These are phyloP conservation scores for Myrmecobius fasciatus DNA, from an alignment of 2,113 vertebrate genomes.

Conservation along the genomic window DNA sequence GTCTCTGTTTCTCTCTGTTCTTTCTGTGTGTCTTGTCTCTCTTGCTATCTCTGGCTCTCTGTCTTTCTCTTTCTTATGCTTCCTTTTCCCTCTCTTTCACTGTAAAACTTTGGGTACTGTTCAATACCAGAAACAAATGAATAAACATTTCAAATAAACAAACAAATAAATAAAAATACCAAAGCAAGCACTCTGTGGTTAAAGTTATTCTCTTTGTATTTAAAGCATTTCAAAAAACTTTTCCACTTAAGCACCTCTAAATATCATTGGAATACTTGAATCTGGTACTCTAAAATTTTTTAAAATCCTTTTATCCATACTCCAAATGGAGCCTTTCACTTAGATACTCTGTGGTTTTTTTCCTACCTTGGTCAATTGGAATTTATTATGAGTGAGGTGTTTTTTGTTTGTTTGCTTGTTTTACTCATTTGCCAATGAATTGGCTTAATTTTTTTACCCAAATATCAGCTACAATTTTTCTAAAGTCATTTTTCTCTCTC, in stretches of 20 bases:
- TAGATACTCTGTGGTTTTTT: slow-evolving; percentile 79
- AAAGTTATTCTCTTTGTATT: slow-evolving; percentile 75
- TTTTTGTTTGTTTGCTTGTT: slow-evolving; percentile 43
- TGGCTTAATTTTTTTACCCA: slow-evolving; percentile 54
- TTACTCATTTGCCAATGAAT: slow-evolving; percentile 73
- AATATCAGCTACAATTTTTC: slow-evolving; percentile 63
- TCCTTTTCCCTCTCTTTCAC: slow-evolving; percentile 36
- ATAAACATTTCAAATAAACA: too few species aligned
- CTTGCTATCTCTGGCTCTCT: neutral
- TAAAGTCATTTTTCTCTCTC: slow-evolving; percentile 41
- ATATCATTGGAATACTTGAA: slow-evolving; percentile 81
- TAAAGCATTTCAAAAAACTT: slow-evolving; percentile 82
- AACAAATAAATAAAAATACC: slow-evolving; percentile 61
- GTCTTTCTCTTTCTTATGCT: neutral
- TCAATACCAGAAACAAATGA: slow-evolving; percentile 52
- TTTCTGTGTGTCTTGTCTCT: neutral
- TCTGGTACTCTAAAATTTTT: slow-evolving; percentile 78
- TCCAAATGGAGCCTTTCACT: slow-evolving; percentile 81
- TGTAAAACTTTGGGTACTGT: slow-evolving; percentile 74
- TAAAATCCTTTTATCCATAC: slow-evolving; percentile 71
- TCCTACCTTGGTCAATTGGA: slow-evolving; percentile 66
- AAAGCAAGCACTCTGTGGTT: slow-evolving; percentile 73
- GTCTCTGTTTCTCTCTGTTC: neutral
- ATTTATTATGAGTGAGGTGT: slow-evolving; percentile 72
- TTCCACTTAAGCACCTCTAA: slow-evolving; percentile 81